Percentiles rank a stretch among this genome's conserved stretches.
Evolutionary conservation across 2,888 invertebrate genomes (phyloP).

Genomic region (Melieria omissa): DNA sequence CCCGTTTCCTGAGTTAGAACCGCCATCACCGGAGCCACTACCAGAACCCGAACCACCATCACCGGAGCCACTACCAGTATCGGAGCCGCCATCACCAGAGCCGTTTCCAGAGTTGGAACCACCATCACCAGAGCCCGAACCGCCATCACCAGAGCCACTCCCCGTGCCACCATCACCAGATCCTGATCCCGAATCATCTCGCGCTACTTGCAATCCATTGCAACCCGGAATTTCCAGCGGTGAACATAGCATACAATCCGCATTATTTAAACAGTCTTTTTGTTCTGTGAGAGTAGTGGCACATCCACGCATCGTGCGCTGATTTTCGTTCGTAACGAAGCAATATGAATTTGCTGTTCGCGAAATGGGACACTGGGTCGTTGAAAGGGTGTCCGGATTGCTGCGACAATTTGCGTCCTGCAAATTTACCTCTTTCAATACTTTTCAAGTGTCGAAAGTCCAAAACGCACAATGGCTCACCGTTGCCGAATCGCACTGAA

Average conservation of each 20-base stretch:
- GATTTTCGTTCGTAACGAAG: slow-evolving; percentile 41
- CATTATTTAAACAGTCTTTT: slow-evolving; percentile 42
- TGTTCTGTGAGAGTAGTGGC: slow-evolving; percentile 45
- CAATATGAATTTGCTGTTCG: slow-evolving; percentile 50
- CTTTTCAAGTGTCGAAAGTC: too few relatives aligned
- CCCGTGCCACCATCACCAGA: slow-evolving; percentile 31
- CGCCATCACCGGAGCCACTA: slow-evolving; percentile 6
- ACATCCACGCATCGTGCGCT: slow-evolving; percentile 48
- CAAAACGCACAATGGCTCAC: slow-evolving; percentile 40
- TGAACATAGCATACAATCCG: slow-evolving; percentile 47
- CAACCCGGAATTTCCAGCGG: slow-evolving; percentile 47
- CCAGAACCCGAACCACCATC: slow-evolving; percentile 32
- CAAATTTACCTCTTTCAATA: background rate
- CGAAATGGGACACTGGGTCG: slow-evolving; percentile 48
- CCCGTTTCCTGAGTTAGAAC: too few relatives aligned
- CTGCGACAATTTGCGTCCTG: slow-evolving; percentile 46
- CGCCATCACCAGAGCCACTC: slow-evolving; percentile 33
- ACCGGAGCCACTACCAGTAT: slow-evolving; percentile 35
- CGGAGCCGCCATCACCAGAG: slow-evolving; percentile 33
- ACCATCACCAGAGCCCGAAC: slow-evolving; percentile 23
- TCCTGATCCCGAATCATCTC: slow-evolving; percentile 26
- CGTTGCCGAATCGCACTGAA: slow-evolving; percentile 57
- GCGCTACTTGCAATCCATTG: slow-evolving; percentile 37
- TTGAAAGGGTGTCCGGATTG: slow-evolving; percentile 34
- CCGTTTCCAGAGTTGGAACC: slow-evolving; percentile 28